A percentile compares a stretch with the other conserved stretches of the same genome.
Evolutionary conservation across 2,888 invertebrate genomes (phyloP).

Genomic region (Ptilodon capucinus): DNA sequence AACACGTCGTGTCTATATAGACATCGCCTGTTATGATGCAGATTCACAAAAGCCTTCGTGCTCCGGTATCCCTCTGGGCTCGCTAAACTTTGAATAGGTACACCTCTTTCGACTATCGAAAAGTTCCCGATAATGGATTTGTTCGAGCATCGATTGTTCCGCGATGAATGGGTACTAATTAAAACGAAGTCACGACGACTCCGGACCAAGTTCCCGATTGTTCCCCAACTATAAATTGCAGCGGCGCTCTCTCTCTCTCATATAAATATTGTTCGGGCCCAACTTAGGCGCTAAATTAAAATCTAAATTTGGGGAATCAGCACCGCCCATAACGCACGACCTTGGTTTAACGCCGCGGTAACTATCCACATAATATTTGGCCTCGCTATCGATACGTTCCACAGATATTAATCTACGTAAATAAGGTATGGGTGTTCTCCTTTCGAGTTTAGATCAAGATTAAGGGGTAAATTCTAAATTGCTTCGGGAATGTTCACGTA

Average conservation of each 20-base stretch:
- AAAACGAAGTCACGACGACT: constrained; percentile 80
- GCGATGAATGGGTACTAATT: constrained; percentile 82
- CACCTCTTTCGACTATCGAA: constrained; percentile 80
- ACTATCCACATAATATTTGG: constrained; percentile 23
- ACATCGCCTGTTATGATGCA: constrained; percentile 40
- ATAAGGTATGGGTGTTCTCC: constrained; percentile 36
- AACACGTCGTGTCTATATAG: constrained; percentile 22
- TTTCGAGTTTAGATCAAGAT: constrained; percentile 56
- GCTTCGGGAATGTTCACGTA: constrained; percentile 60
- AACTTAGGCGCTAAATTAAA: constrained; percentile 78
- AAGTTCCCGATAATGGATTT: constrained; percentile 80
- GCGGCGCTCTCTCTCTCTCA: constrained; percentile 61
- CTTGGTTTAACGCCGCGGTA: constrained; percentile 36
- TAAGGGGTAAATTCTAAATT: constrained; percentile 69
- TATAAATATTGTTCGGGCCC: constrained; percentile 73
- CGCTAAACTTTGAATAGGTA: constrained; percentile 73
- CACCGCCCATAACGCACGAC: constrained; percentile 40
- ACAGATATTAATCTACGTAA: constrained; percentile 49
- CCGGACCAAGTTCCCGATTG: constrained; percentile 76
- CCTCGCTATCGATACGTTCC: constrained; percentile 27
- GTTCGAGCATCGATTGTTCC: constrained; percentile 79
- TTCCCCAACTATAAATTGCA: constrained; percentile 77
- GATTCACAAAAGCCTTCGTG: constrained; percentile 50
- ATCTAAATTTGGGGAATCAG: constrained; percentile 65
- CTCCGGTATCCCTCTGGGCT: constrained; percentile 64